Evolutionary conservation across 2,888 invertebrate genomes (phyloP).

Genomic region (Anodontia alba): DNA sequence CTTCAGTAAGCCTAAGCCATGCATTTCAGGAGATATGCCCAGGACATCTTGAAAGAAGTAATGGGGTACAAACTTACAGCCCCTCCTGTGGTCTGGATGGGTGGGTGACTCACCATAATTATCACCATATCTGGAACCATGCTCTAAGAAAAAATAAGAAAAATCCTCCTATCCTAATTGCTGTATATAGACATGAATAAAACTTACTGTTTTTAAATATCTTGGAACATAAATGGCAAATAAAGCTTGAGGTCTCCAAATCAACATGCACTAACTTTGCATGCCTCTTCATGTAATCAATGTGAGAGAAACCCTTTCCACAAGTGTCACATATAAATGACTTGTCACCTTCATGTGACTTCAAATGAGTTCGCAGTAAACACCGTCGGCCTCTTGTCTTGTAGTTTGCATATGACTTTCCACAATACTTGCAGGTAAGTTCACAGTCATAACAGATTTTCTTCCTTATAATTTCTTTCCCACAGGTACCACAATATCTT

Average conservation of each 20-base stretch:
- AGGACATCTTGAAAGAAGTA: no score
- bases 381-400: not conserved
- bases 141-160: no score
- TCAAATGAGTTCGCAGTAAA: not conserved
- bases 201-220: not conserved
- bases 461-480: not conserved
- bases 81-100: no score
- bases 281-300: not conserved
- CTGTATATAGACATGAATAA: no score
- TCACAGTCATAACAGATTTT: slow-evolving; percentile 2
- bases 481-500: not conserved
- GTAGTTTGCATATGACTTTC: not conserved
- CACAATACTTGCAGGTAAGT: not conserved
- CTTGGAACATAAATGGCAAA: not conserved
- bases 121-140: no score
- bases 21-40: no score
- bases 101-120: no score
- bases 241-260: not conserved
- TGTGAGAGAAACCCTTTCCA: not conserved
- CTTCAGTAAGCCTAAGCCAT: no score
- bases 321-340: not conserved
- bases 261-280: not conserved
- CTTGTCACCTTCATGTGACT: not conserved
- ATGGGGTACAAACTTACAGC: no score
- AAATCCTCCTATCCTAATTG: no score